A percentile compares a stretch with the other conserved stretches of the same genome.
These are phyloP conservation scores for Pemphredon lugubris DNA, from an alignment of 2,888 invertebrate species.

Conservation along the genomic window DNA sequence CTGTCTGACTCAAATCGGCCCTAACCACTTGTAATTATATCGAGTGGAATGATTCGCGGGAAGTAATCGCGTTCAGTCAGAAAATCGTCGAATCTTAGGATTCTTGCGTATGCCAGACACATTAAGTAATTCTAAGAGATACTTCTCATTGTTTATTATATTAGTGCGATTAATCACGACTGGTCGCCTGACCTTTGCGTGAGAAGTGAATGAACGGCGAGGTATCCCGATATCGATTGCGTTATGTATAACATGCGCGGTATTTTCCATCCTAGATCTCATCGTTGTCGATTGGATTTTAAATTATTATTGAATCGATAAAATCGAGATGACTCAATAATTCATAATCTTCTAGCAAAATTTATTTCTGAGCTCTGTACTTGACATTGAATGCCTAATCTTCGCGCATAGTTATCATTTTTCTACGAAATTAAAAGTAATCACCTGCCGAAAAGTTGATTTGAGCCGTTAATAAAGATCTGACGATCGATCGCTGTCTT, in stretches of 20 bases:
- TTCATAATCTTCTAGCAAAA: too few relatives aligned
- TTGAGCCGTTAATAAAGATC: too few relatives aligned
- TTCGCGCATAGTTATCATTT: too few relatives aligned
- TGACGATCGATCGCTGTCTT: not conserved
- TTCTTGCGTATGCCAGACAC: not conserved
- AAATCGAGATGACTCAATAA: too few relatives aligned
- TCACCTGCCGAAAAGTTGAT: too few relatives aligned
- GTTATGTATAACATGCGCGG: constrained; percentile 28
- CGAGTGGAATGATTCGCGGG: not conserved
- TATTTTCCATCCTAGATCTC: constrained; percentile 44
- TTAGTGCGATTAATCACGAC: constrained; percentile 30
- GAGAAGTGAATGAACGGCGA: constrained; percentile 30
- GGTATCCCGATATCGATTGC: constrained; percentile 26
- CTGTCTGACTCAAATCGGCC: constrained; percentile 10
- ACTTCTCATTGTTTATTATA: constrained; percentile 25
- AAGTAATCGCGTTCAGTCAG: not conserved
- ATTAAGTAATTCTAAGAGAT: constrained; percentile 8
- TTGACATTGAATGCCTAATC: too few relatives aligned
- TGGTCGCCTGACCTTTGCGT: constrained; percentile 40
- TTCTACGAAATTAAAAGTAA: too few relatives aligned
- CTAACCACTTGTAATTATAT: not conserved
- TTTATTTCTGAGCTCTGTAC: too few relatives aligned
- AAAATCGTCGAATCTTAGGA: not conserved
- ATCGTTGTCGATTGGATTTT: too few relatives aligned
- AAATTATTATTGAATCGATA: too few relatives aligned